phyloP scores from a whole-genome alignment of 2,797 vertebrate genomes.

The Hypotaenidia philippensis region DNA sequence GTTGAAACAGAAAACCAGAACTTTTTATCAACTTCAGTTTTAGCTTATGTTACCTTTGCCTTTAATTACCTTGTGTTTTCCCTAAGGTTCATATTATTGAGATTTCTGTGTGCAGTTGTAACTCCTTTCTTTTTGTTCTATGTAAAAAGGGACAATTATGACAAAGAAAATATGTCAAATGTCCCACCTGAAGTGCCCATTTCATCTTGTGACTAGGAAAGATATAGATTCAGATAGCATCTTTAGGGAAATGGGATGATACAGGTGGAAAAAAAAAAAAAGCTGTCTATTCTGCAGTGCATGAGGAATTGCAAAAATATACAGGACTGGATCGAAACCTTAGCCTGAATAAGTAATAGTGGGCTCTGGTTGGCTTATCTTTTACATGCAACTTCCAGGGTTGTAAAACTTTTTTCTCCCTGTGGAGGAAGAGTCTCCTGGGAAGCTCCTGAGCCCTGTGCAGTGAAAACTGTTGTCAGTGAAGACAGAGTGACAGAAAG shows the following conservation, averaged over 20 bases:
- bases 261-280: neutral
- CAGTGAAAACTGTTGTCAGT: neutral
- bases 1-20: neutral
- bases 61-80: neutral
- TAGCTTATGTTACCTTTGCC: neutral
- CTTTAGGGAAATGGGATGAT: neutral
- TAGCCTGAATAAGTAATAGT: neutral
- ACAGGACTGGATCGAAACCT: neutral
- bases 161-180: neutral
- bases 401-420: neutral
- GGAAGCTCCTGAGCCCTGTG: neutral
- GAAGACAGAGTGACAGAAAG: neutral
- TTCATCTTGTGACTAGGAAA: neutral
- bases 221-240: neutral
- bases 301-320: neutral
- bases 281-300: neutral
- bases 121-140: neutral
- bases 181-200: neutral
- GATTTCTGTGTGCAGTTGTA: neutral
- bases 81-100: neutral
- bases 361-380: neutral
- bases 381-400: neutral
- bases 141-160: neutral
- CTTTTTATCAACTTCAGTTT: neutral
- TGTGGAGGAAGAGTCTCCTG: neutral